Evolutionary conservation across 2,888 invertebrate genomes (phyloP).

Genomic region (Pachymerium ferrugineum): DNA sequence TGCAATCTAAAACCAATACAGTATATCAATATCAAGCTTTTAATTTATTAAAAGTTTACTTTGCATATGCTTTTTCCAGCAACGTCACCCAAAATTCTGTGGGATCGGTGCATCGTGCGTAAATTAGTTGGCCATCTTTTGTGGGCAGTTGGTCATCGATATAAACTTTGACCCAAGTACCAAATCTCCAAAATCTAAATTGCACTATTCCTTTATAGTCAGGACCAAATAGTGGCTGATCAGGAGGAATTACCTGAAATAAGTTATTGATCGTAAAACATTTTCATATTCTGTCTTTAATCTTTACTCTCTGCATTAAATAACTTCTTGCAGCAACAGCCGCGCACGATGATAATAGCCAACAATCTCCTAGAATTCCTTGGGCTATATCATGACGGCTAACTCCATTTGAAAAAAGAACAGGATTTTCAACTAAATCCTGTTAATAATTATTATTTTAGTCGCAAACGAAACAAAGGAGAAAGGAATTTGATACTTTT

Average conservation of each 20-base stretch:
- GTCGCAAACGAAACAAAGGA: neutral
- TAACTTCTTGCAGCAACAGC: constrained; percentile 48
- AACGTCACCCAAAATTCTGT: constrained; percentile 50
- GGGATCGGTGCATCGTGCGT: constrained; percentile 45
- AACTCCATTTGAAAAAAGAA: constrained; percentile 51
- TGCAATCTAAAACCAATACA: constrained; percentile 44
- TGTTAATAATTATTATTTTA: constrained; percentile 39
- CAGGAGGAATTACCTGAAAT: constrained; percentile 43
- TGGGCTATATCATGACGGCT: constrained; percentile 52
- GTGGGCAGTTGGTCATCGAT: constrained; percentile 49
- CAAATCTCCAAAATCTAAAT: constrained; percentile 50
- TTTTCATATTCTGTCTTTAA: neutral
- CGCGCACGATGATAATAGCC: constrained; percentile 51
- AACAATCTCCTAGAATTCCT: constrained; percentile 51
- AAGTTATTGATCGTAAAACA: too few species aligned
- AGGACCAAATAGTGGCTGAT: constrained; percentile 45
- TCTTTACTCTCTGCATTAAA: constrained; percentile 46
- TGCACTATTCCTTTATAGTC: constrained; percentile 47
- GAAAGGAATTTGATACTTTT: constrained; percentile 41
- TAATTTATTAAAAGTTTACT: constrained; percentile 42
- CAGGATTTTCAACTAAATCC: constrained; percentile 49
- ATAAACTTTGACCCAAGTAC: constrained; percentile 48
- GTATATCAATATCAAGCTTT: neutral
- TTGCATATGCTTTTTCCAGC: constrained; percentile 51
- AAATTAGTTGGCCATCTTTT: constrained; percentile 45